Evolutionary conservation across 64 coral and sea anemone genomes (phyloP).

Genomic region (Actinia tenebrosa): DNA sequence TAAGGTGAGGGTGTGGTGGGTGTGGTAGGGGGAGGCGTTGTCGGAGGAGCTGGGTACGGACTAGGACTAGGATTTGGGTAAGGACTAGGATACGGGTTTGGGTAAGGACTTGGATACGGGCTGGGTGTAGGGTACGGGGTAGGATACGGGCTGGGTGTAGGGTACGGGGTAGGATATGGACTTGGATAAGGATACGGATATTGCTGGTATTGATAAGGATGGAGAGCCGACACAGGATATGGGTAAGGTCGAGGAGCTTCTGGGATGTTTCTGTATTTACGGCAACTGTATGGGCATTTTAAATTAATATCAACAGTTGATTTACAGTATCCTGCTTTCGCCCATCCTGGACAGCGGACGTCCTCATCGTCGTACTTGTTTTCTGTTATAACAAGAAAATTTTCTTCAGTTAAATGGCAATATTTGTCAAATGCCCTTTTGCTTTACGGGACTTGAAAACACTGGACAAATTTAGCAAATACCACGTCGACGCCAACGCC

Average conservation of each 20-base stretch:
- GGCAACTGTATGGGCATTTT: slow-evolving; percentile 47
- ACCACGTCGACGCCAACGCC: too few relatives aligned
- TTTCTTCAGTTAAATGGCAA: too few relatives aligned
- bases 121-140: not conserved
- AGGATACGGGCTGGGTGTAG: not conserved
- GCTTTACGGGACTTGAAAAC: too few relatives aligned
- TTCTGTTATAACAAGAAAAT: not conserved
- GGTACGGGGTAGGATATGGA: not conserved
- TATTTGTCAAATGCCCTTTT: too few relatives aligned
- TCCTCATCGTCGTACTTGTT: slow-evolving; percentile 24
- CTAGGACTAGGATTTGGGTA: slow-evolving; percentile 1
- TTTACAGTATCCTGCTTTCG: slow-evolving; percentile 43
- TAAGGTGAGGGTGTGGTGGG: slow-evolving; percentile 33
- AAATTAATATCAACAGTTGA: slow-evolving; percentile 3
- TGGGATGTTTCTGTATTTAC: slow-evolving; percentile 18
- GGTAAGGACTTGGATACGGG: not conserved
- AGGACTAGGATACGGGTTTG: not conserved
- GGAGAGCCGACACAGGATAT: not conserved
- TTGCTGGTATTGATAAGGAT: slow-evolving; percentile 9
- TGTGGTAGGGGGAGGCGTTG: not conserved
- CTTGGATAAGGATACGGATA: slow-evolving; percentile 5
- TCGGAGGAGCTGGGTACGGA: slow-evolving; percentile 22
- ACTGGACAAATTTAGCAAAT: too few relatives aligned
- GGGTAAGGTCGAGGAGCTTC: not conserved
- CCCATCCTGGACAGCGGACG: slow-evolving; percentile 22